Conservation (phyloP, 2,888 invertebrate genomes). For the Mythimna lalbum region DNA sequence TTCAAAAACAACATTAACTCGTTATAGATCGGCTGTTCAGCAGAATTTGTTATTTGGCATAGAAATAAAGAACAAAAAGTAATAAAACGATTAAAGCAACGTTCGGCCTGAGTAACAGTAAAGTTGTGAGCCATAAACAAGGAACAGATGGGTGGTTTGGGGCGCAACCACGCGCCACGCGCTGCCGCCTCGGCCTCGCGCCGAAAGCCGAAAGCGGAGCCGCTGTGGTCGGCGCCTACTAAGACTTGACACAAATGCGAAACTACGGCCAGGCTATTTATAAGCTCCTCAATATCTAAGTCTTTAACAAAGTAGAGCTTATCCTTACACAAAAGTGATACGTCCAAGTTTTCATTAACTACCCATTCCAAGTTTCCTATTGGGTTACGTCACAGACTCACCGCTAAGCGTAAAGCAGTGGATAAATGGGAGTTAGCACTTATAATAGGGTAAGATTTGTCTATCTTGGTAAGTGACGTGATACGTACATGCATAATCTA, state of each 20-base stretch:
- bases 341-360: constrained; percentile 46
- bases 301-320: constrained; percentile 55
- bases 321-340: constrained; percentile 49
- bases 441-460: background rate
- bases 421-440: constrained; percentile 3
- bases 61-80: constrained; percentile 59
- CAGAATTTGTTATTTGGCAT: constrained; percentile 44
- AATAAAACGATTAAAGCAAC: constrained; percentile 66
- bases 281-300: constrained; percentile 53
- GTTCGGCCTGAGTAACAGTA: constrained; percentile 61
- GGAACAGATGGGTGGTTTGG: constrained; percentile 67
- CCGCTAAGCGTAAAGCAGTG: constrained; percentile 3
- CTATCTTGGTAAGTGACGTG: too few species aligned
- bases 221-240: constrained; percentile 54
- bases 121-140: constrained; percentile 67
- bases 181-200: constrained; percentile 20
- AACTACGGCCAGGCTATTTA: constrained; percentile 59
- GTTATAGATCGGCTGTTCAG: constrained; percentile 28
- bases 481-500: too few species aligned
- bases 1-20: constrained; percentile 38
- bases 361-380: constrained; percentile 17
- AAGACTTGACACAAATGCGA: constrained; percentile 62
- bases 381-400: constrained; percentile 20
- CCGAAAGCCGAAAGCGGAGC: constrained; percentile 53
- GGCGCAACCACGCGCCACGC: constrained; percentile 46